Percentiles rank a stretch among this genome's conserved stretches.
These are phyloP conservation scores for Cyaniris semiargus DNA, from an alignment of 2,888 invertebrate genomes.

Conservation along the genomic window DNA sequence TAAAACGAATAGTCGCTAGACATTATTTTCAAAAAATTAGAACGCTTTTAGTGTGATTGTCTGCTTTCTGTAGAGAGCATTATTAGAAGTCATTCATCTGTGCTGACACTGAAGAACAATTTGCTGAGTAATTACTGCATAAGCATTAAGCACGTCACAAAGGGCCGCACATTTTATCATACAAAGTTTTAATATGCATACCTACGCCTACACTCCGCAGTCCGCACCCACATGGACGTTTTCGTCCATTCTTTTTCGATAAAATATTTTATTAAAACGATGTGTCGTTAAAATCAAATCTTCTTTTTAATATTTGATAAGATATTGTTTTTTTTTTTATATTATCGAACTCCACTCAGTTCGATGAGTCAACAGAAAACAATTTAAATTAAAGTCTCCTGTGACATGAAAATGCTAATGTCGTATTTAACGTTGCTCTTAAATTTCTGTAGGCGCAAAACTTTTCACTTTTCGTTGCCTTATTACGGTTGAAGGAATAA, in stretches of 20 bases:
- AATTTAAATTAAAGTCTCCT: background rate
- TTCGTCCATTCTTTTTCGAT: background rate
- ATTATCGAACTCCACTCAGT: background rate
- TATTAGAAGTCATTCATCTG: constrained; percentile 61
- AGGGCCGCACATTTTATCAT: constrained; percentile 43
- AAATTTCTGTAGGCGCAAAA: background rate
- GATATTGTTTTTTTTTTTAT: too few species aligned
- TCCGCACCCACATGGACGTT: background rate
- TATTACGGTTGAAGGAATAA: background rate
- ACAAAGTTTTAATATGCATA: constrained; percentile 46
- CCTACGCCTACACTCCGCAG: background rate
- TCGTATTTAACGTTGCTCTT: background rate
- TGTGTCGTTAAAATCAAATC: background rate
- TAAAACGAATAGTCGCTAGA: constrained; percentile 27
- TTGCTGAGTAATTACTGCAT: constrained; percentile 54
- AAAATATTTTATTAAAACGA: background rate
- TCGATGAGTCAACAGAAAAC: background rate
- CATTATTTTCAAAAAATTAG: constrained; percentile 47
- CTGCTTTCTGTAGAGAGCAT: constrained; percentile 57
- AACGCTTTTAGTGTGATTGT: constrained; percentile 74
- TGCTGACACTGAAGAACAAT: constrained; percentile 48
- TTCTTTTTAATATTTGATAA: too few species aligned
- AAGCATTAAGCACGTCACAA: constrained; percentile 47
- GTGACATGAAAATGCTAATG: background rate
- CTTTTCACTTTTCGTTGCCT: background rate